A percentile compares a stretch with the other conserved stretches of the same genome.
Evolutionary conservation across 1,140 invertebrate genomes (phyloP).

Genomic region (Apis mellifera): Amel_HAv3.1 CM009939.2:2112001-2112500

Average conservation of each 20-base stretch:
- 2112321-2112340: not conserved
- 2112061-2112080: not conserved
- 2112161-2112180: constrained; percentile 1
- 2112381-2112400: too few relatives aligned
- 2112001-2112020: too few relatives aligned
- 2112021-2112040: not conserved
- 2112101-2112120: not conserved
- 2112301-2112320: not conserved
- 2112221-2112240: not conserved
- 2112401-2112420: too few relatives aligned
- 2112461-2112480: too few relatives aligned
- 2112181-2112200: not conserved
- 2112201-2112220: not conserved
- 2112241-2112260: not conserved
- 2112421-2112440: too few relatives aligned
- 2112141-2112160: not conserved
- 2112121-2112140: not conserved
- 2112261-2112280: not conserved
- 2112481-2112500: too few relatives aligned
- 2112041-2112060: not conserved
- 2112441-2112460: too few relatives aligned
- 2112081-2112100: not conserved
- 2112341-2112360: not conserved
- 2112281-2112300: not conserved
- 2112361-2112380: not conserved